A percentile compares a stretch with the other conserved stretches of the same genome.
Evolutionary conservation across 1,140 invertebrate genomes (phyloP).

Genomic region (Ptiloglossa arizonensis): DNA sequence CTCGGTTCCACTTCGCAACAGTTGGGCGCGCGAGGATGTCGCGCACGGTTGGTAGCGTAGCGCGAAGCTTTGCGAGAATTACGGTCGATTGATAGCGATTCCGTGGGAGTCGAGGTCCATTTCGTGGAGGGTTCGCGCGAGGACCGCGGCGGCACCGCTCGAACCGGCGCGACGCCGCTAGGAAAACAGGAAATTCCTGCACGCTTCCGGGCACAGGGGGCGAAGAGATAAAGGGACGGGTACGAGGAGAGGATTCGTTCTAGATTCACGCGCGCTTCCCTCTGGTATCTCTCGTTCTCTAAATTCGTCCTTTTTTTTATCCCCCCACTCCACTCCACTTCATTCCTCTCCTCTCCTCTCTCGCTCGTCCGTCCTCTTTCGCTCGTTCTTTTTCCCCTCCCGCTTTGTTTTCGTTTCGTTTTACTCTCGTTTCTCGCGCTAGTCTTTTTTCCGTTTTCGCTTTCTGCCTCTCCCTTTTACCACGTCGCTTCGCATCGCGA

Average conservation of each 20-base stretch:
- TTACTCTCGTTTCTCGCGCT: background rate
- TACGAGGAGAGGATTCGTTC: constrained; percentile 22
- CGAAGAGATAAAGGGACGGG: constrained; percentile 16
- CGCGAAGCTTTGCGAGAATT: too few relatives aligned
- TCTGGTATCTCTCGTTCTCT: constrained; percentile 23
- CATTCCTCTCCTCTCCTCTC: too few relatives aligned
- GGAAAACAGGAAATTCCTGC: constrained; percentile 40
- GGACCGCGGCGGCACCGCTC: too few relatives aligned
- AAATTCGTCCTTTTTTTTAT: constrained; percentile 15
- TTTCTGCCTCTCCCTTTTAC: background rate
- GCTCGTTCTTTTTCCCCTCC: background rate
- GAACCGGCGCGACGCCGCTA: background rate
- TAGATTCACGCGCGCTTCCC: constrained; percentile 36
- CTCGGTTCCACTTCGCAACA: too few relatives aligned
- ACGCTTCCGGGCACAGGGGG: constrained; percentile 8
- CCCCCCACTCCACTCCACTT: too few relatives aligned
- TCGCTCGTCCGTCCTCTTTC: background rate
- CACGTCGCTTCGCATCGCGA: constrained; percentile 18
- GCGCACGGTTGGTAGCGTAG: too few relatives aligned
- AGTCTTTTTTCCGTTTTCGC: background rate
- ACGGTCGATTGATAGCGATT: too few relatives aligned
- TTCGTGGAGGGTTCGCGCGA: too few relatives aligned
- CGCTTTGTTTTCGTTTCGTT: background rate
- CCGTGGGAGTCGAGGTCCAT: too few relatives aligned
- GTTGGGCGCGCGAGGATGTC: too few relatives aligned